A percentile compares a stretch with the other conserved stretches of the same genome.
phyloP scores from a whole-genome alignment of 2,113 vertebrate genomes.

The Melierax canorus region DNA sequence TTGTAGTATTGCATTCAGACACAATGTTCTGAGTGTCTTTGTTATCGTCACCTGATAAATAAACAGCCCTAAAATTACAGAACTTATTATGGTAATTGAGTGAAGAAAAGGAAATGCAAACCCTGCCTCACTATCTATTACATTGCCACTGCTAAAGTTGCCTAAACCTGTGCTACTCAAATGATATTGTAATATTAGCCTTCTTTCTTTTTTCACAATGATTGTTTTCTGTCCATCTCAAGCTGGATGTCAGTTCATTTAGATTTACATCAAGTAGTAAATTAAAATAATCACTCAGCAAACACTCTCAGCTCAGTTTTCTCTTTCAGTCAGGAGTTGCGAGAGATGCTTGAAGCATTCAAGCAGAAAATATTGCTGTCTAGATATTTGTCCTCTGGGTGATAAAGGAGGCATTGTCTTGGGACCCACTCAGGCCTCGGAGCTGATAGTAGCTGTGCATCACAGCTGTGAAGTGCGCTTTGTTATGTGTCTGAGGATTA shows the following conservation, averaged over 20 bases:
- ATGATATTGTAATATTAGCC: constrained; percentile 66
- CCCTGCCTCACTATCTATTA: constrained; percentile 45
- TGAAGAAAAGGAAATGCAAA: constrained; percentile 63
- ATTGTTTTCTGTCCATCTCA: constrained; percentile 87
- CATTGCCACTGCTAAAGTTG: constrained; percentile 66
- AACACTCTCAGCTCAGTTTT: constrained; percentile 86
- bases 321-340: constrained; percentile 82
- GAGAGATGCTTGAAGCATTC: constrained; percentile 81
- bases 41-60: constrained; percentile 76
- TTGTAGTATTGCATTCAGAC: constrained; percentile 64
- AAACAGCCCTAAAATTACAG: constrained; percentile 77
- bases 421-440: constrained; percentile 87
- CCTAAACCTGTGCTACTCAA: constrained; percentile 68
- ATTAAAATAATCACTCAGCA: constrained; percentile 98
- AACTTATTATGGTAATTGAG: constrained; percentile 81
- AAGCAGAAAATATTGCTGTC: constrained; percentile 95
- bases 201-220: constrained; percentile 69
- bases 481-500: constrained; percentile 92
- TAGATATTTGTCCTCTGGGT: constrained; percentile 94
- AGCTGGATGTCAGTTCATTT: constrained; percentile 94
- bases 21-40: constrained; percentile 65
- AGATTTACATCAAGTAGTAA: constrained; percentile 96
- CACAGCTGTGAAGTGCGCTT: constrained; percentile 92
- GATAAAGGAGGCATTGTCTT: constrained; percentile 91
- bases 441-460: constrained; percentile 83